Evolutionary conservation across 2,113 vertebrate species (phyloP).

Genomic region (Seriola aureovittata): DNA sequence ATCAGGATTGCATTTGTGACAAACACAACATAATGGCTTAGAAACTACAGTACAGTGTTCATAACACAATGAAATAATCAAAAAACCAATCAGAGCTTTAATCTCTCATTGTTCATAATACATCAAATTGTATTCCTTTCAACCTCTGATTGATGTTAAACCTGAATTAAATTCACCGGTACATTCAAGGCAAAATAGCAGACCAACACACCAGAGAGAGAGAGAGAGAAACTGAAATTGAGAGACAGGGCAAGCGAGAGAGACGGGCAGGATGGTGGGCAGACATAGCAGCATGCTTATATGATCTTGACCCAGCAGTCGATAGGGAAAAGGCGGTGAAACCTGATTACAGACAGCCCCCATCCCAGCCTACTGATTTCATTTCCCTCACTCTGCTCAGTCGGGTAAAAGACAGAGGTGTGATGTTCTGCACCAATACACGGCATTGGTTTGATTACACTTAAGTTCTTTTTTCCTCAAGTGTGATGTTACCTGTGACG

Average conservation of each 20-base stretch:
- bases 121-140: constrained; percentile 9
- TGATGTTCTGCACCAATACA: constrained; percentile 61
- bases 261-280: constrained; percentile 68
- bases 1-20: constrained; percentile 6
- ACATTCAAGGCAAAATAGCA: constrained; percentile 11
- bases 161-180: constrained; percentile 9
- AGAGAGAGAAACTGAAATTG: constrained; percentile 26
- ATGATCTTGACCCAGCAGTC: constrained; percentile 78
- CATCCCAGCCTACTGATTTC: constrained; percentile 75
- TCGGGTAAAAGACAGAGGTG: constrained; percentile 65
- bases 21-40: background rate
- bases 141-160: constrained; percentile 26
- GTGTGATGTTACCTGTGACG: constrained; percentile 42
- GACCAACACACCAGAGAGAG: constrained; percentile 1
- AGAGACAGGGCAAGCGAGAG: constrained; percentile 39
- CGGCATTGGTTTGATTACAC: constrained; percentile 52
- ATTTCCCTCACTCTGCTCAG: constrained; percentile 70
- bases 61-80: constrained; percentile 31
- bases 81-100: background rate
- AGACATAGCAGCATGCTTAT: constrained; percentile 68
- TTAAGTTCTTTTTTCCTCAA: constrained; percentile 32
- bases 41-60: background rate
- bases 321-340: constrained; percentile 73
- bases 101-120: constrained; percentile 23
- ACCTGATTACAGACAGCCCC: constrained; percentile 80